Evolutionary conservation across 2,113 vertebrate genomes (phyloP).

Genomic region (Melanerpes formicivorus): DNA sequence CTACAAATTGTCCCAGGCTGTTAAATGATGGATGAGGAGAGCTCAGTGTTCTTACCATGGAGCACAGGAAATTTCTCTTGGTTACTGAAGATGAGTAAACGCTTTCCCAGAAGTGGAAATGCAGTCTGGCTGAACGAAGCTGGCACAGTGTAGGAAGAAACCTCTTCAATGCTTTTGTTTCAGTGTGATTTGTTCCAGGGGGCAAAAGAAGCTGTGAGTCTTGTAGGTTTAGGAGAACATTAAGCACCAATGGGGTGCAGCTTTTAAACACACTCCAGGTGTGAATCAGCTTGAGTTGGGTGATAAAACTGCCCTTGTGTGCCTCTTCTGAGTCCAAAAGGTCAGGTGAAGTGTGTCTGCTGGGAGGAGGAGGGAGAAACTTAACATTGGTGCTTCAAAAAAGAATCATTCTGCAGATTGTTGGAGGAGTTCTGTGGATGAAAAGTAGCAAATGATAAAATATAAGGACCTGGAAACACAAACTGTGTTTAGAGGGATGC

Average conservation of each 20-base stretch:
- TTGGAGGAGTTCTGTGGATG: neutral
- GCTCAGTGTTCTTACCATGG: neutral
- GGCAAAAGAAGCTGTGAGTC: neutral
- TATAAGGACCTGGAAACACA: neutral
- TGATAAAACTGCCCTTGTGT: neutral
- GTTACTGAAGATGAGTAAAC: neutral
- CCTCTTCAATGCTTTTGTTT: neutral
- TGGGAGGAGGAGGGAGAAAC: neutral
- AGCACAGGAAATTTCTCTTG: neutral
- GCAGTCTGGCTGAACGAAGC: neutral
- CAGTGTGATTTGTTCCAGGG: neutral
- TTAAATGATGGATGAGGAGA: neutral
- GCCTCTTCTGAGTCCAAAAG: neutral
- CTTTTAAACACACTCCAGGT: neutral
- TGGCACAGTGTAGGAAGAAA: fast-evolving
- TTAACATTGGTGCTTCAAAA: neutral
- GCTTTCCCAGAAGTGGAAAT: neutral
- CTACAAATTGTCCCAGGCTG: neutral
- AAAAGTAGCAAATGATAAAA: neutral
- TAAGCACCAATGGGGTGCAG: neutral
- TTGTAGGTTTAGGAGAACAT: neutral
- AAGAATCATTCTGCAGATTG: fast-evolving
- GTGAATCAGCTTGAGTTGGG: neutral
- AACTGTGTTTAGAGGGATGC: neutral
- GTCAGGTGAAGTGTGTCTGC: neutral